These are phyloP conservation scores for Etheostoma perlongum DNA, from an alignment of 2,797 vertebrate species.

Conservation along the genomic window DNA sequence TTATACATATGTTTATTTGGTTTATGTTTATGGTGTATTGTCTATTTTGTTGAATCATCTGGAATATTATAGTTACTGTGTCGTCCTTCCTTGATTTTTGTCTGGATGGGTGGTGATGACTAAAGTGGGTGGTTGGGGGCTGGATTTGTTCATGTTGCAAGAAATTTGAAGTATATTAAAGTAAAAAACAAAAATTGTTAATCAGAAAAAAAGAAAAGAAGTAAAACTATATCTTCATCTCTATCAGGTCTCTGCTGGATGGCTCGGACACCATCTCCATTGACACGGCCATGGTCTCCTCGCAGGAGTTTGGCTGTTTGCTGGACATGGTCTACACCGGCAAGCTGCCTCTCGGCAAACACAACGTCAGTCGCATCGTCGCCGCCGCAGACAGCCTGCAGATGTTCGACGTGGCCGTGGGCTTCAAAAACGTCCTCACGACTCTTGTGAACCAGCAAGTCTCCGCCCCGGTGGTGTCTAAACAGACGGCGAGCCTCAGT, in stretches of 20 bases:
- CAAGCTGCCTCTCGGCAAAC: conserved; percentile 89
- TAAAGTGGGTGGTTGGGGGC: no score
- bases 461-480: neutral
- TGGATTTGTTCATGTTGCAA: no score
- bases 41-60: no score
- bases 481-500: neutral
- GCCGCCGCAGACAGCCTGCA: conserved; percentile 91
- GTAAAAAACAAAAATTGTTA: no score
- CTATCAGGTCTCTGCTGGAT: conserved; percentile 84
- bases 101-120: no score
- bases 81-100: no score
- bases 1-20: no score
- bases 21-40: no score
- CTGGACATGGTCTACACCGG: conserved; percentile 91
- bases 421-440: conserved; percentile 90
- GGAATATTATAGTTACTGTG: no score
- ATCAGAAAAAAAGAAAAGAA: neutral
- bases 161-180: no score
- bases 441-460: conserved; percentile 81
- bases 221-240: neutral
- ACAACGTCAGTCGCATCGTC: conserved; percentile 89
- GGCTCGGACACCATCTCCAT: conserved; percentile 90
- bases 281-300: conserved; percentile 86
- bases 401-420: conserved; percentile 92
- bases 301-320: conserved; percentile 89